Base-by-base conservation (phyloP, 53 echinoderm and acorn worm species). In the Mesocentrotus franciscanus region DNA sequence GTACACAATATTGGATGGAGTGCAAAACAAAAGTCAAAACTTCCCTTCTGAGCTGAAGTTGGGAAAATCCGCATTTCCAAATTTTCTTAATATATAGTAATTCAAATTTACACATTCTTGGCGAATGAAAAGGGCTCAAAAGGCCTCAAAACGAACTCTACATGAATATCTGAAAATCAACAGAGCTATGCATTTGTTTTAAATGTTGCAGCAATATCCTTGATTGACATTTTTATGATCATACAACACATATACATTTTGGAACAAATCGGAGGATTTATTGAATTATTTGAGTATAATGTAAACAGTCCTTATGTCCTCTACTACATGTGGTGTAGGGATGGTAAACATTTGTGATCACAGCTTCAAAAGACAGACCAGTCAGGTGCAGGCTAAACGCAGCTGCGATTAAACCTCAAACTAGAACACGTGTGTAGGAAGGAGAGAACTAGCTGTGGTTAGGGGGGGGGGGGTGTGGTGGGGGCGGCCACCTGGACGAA, bases 361-460 rank as follows among this genome's bases (percentile, higher is more conserved):
- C 42, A 81, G 56, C 58, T 87, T n/a, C 14, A n/a, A 0, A 29
- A 58, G 58, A 15, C 87, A 87, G n/a, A 87, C 56, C n/a, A 27
- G 58, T 87, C 87, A 87, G 87, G 87, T 87, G 87, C 87, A 87
- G 87, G 56, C 59, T 87, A 58, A 18, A 75, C 29, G 20, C 81
- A 81, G 81, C 87, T 87, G 87, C 87, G 58, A 14, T 22, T 58
- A 56, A 87, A 87, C 58, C 87, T 87, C 87, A 57, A 58, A 59
- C 58, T 87, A 3, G 15, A 27, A 87, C 87, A 87, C 84, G 29
- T 84, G 84, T 84, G 55, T 84, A 84, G 42, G 76, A 76, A 76
- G 76, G 76, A 76, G 76, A 14, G 13, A 3, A 76, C 30, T 76
- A 10, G 26, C 20, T 68, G 68, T 68, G 68, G 68, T 68, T 4